Evolutionary conservation across 1,140 invertebrate species (phyloP), one percentile per base, ranked within the genome.

Genomic region (Aphaenogaster ashmeadi): DNA sequence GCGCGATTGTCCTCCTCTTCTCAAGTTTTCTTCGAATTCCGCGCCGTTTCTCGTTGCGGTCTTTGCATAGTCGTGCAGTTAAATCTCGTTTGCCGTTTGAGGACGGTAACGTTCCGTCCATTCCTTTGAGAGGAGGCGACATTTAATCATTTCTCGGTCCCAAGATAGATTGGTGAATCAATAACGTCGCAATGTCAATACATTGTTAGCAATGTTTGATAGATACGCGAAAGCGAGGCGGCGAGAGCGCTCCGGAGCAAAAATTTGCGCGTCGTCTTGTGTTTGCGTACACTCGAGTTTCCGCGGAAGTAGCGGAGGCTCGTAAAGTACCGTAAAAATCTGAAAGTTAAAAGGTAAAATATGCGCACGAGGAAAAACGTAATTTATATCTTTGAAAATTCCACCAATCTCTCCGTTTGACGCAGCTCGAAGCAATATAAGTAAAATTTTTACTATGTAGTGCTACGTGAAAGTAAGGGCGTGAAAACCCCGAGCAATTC

Each of bases 141-240:
- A 75, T 84, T 84, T 84, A 84, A 84, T 84, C 69, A 84, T 84
- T 84, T 47, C 41, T 15, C 69, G 13, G 80, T n/a, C 7, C 41
- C 80, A 7, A 36, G 54, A 47, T 60, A 74, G 80, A 83, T 83
- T 60, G 80, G 3, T 74, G 62, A 84, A 84, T 84, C 80, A 84
- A 84, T 84, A 84, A 75, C 27, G 69, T 84, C 33, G 80, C 80
- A 62, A 60, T 74, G 80, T 84, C 69, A 60, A 84, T 74, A 84
- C 69, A 50, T 56, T 38, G 80, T 75, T 74, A 75, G 69, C 41
- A 36, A 44, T 54, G 80, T 84, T 84, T 75, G 80, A 75, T 84
- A 50, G 69, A 69, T 36, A 44, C 18, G 80, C 27, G 27, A 50
- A 18, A 47, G 11, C 18, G 15, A 54, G 15, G 36, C 44, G 13